A percentile compares a stretch with the other conserved stretches of the same genome.
Conservation (phyloP, 2,888 invertebrate species). For the Clunio marinus region DNA sequence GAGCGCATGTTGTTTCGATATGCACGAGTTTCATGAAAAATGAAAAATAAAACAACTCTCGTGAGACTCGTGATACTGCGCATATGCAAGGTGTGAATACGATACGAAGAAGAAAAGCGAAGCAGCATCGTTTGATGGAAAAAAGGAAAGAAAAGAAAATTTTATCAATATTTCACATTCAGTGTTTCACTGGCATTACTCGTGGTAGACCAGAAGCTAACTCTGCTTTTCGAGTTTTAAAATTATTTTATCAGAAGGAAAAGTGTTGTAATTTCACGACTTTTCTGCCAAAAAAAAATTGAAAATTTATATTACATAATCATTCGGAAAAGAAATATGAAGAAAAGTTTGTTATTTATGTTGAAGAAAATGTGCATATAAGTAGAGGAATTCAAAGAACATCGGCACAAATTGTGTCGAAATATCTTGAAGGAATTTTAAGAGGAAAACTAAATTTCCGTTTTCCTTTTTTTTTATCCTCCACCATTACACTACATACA, state of each 20-base stretch:
- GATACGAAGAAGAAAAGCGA: neutral
- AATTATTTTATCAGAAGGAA: constrained; percentile 3
- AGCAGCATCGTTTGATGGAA: neutral
- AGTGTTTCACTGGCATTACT: neutral
- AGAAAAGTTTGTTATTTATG: too few species aligned
- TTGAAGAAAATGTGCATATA: too few species aligned
- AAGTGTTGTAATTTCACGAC: neutral
- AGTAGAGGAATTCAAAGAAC: neutral
- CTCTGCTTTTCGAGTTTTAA: neutral
- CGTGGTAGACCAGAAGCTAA: neutral
- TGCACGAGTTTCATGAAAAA: neutral
- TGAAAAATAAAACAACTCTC: neutral
- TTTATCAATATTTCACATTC: constrained; percentile 6
- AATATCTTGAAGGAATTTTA: neutral
- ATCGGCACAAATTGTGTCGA: neutral
- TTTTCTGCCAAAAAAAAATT: neutral
- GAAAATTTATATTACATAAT: neutral
- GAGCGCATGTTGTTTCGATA: neutral
- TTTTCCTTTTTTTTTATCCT: neutral
- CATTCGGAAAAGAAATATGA: neutral
- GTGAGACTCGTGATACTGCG: neutral
- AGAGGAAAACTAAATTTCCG: neutral
- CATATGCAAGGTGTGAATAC: constrained; percentile 22
- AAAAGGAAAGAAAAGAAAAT: too few species aligned
- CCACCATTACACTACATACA: neutral